These are phyloP conservation scores for Caenorhabditis sp. DNA, from an alignment of 2,888 invertebrate species.

Conservation along the genomic window DNA sequence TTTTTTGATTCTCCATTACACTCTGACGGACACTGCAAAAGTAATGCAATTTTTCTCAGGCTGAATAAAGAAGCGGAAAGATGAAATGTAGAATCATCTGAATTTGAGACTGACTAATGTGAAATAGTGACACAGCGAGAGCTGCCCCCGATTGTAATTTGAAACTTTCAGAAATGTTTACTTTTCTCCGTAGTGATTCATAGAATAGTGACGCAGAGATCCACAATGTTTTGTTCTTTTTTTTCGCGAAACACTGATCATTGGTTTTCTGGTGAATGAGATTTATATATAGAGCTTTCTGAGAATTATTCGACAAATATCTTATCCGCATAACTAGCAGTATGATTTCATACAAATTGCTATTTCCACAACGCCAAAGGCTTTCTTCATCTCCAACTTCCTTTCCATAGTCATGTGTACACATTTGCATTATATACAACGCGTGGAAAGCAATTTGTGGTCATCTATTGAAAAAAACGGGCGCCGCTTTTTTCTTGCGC, in stretches of 20 bases:
- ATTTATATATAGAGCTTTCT: background rate
- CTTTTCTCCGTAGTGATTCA: constrained; percentile 17
- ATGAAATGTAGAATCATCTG: too few relatives aligned
- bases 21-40: too few relatives aligned
- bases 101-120: too few relatives aligned
- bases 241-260: background rate
- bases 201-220: background rate
- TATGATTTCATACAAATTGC: constrained; percentile 1
- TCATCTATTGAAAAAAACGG: constrained; percentile 34
- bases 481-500: constrained; percentile 19
- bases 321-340: background rate
- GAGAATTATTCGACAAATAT: background rate
- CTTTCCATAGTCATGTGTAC: constrained; percentile 39
- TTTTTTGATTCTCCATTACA: too few relatives aligned
- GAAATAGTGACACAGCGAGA: too few relatives aligned
- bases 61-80: too few relatives aligned
- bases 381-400: constrained; percentile 13
- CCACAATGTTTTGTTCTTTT: constrained; percentile 2
- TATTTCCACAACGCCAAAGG: constrained; percentile 5
- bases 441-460: constrained; percentile 48
- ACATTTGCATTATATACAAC: constrained; percentile 30
- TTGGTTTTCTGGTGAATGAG: background rate
- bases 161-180: constrained; percentile 31
- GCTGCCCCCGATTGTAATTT: constrained; percentile 37
- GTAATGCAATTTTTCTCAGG: too few relatives aligned